Conservation (phyloP, 1,140 invertebrate species). For the Ylistrum balloti region DNA sequence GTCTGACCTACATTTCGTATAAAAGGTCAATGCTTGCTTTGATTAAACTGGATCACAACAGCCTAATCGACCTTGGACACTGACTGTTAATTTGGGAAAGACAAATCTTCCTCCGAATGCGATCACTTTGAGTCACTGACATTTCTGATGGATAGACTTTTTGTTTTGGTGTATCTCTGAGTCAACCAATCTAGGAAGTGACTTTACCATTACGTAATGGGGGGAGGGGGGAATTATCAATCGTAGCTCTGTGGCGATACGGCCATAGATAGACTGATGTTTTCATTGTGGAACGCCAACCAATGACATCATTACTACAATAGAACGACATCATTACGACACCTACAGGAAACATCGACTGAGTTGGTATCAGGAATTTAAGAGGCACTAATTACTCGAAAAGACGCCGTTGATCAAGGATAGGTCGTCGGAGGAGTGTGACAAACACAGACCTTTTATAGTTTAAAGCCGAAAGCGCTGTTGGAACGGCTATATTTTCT, state of each 20-base stretch:
- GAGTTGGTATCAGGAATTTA: background rate
- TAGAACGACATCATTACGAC: background rate
- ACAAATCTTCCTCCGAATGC: background rate
- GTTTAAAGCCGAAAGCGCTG: background rate
- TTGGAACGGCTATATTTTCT: background rate
- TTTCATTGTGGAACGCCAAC: background rate
- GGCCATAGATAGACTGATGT: background rate
- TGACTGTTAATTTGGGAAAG: background rate
- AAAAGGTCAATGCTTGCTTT: background rate
- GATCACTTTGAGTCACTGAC: background rate
- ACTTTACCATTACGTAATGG: background rate
- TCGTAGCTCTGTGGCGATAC: background rate
- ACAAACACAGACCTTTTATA: conserved; percentile 5
- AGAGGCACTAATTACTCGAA: conserved; percentile 32
- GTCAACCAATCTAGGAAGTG: background rate
- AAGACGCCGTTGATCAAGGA: background rate
- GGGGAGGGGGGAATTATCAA: background rate
- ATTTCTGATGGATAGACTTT: background rate
- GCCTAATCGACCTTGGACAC: background rate
- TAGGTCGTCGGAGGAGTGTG: background rate
- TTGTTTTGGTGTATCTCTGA: background rate
- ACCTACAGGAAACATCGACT: conserved; percentile 16
- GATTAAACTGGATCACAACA: background rate
- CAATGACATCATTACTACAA: background rate
- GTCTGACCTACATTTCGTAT: background rate